phyloP scores from a whole-genome alignment of 2,888 invertebrate genomes.

The Habrosyne pyritoides region DNA sequence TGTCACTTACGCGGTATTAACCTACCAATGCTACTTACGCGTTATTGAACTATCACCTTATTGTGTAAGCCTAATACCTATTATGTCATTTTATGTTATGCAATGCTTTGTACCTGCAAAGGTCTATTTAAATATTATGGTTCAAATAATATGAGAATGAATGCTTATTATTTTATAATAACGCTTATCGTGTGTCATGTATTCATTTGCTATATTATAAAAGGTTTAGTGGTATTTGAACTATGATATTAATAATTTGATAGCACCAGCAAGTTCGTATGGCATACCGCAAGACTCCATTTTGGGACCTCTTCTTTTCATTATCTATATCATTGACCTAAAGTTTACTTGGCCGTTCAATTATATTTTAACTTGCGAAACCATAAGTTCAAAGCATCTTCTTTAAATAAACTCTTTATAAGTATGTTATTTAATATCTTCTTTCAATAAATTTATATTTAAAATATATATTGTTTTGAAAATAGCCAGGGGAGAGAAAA shows the following conservation, averaged over 20 bases:
- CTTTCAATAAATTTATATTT: no score
- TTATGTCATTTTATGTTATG: neutral
- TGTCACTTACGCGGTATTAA: no score
- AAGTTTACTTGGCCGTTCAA: neutral
- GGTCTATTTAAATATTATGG: neutral
- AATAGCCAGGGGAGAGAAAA: no score
- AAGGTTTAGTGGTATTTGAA: neutral
- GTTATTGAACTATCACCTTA: no score
- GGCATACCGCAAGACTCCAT: neutral
- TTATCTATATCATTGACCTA: neutral
- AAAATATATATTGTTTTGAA: no score
- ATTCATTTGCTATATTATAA: neutral
- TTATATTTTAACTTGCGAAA: neutral
- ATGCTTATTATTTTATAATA: neutral
- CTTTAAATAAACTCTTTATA: no score
- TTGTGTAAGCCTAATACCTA: no score
- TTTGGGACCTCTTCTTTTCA: neutral
- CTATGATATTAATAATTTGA: neutral
- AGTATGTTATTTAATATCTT: no score
- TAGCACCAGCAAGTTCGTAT: neutral
- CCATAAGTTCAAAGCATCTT: no score
- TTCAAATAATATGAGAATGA: neutral
- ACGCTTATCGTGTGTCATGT: neutral
- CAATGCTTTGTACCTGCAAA: neutral
- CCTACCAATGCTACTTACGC: no score